These are phyloP conservation scores for Pachydiplax longipennis DNA, from an alignment of 2,888 invertebrate genomes.

Conservation along the genomic window DNA sequence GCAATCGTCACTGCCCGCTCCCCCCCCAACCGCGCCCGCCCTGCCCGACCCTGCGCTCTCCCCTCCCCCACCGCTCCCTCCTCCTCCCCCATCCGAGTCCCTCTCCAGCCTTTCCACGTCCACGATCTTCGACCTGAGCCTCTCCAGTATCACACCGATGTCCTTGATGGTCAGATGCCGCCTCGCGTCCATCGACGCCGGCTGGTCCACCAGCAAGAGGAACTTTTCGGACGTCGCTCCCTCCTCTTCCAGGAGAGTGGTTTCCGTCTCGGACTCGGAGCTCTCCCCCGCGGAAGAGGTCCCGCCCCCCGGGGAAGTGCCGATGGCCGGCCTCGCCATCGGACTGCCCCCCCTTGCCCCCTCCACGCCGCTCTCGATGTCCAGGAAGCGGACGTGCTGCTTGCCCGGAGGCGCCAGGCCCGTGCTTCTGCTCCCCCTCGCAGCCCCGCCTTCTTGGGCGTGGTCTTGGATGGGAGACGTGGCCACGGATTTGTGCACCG, in stretches of 20 bases:
- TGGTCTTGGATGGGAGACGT: slow-evolving; percentile 89
- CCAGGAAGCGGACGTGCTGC: slow-evolving; percentile 77
- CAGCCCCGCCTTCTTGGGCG: slow-evolving; percentile 62
- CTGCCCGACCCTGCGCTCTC: slow-evolving; percentile 68
- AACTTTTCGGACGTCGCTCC: slow-evolving; percentile 90
- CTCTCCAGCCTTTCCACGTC: slow-evolving; percentile 92
- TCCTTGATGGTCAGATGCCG: slow-evolving; percentile 92
- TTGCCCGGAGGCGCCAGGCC: slow-evolving; percentile 47
- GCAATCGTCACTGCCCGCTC: slow-evolving; percentile 91
- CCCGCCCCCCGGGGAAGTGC: slow-evolving; percentile 53
- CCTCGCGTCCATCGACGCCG: slow-evolving; percentile 87
- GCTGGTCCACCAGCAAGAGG: slow-evolving; percentile 88
- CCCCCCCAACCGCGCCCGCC: slow-evolving; percentile 91
- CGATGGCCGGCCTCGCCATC: slow-evolving; percentile 51
- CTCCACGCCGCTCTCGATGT: slow-evolving; percentile 68
- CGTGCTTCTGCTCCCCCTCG: slow-evolving; percentile 46
- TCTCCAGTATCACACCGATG: slow-evolving; percentile 92
- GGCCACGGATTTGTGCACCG: slow-evolving; percentile 90
- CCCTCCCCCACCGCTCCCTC: not conserved
- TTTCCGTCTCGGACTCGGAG: slow-evolving; percentile 92
- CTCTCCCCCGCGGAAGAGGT: slow-evolving; percentile 67
- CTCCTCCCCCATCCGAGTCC: slow-evolving; percentile 72
- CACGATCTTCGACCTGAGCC: slow-evolving; percentile 90
- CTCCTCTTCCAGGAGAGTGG: slow-evolving; percentile 91
- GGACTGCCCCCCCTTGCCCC: slow-evolving; percentile 48